These are phyloP conservation scores for Ctenosaura bakeri DNA, from an alignment of 2,797 vertebrate species.

Conservation along the genomic window DNA sequence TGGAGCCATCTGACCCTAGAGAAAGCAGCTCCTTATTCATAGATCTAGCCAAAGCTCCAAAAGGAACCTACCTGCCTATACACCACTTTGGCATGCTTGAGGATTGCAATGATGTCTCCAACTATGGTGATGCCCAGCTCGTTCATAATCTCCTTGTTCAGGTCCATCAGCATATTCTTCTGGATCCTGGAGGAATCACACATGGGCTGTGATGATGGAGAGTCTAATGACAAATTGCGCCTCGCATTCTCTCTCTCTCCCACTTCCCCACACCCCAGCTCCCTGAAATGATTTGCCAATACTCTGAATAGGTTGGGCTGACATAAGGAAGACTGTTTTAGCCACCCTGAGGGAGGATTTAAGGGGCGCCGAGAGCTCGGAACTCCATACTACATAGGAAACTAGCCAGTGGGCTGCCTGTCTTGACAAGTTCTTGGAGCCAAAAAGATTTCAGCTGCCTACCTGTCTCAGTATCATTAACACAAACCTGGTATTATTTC, in stretches of 20 bases:
- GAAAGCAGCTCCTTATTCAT: not conserved
- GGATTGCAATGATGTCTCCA: slow-evolving; percentile 95
- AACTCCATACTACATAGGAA: too few relatives aligned
- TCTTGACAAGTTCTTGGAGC: too few relatives aligned
- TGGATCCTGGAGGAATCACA: slow-evolving; percentile 84
- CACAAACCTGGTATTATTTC: not conserved
- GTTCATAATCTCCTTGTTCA: slow-evolving; percentile 96
- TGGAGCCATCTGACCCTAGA: not conserved
- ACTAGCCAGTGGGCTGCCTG: too few relatives aligned
- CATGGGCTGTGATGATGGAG: rapidly evolving
- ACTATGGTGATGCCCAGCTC: slow-evolving; percentile 93
- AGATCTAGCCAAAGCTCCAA: not conserved
- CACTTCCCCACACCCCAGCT: too few relatives aligned
- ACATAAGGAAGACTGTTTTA: too few relatives aligned
- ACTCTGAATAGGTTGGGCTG: not conserved
- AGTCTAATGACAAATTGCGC: not conserved
- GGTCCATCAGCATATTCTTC: slow-evolving; percentile 95
- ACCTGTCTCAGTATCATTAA: not conserved
- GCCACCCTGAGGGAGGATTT: not conserved
- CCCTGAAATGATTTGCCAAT: too few relatives aligned
- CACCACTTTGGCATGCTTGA: slow-evolving; percentile 94
- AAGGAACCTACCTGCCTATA: slow-evolving; percentile 88
- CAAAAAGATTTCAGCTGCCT: not conserved
- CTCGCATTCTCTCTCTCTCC: too few relatives aligned
- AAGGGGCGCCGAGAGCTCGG: not conserved